Percentiles rank a stretch among this genome's conserved stretches.
These are phyloP conservation scores for Indicator indicator DNA, from an alignment of 2,113 vertebrate species.

Conservation along the genomic window DNA sequence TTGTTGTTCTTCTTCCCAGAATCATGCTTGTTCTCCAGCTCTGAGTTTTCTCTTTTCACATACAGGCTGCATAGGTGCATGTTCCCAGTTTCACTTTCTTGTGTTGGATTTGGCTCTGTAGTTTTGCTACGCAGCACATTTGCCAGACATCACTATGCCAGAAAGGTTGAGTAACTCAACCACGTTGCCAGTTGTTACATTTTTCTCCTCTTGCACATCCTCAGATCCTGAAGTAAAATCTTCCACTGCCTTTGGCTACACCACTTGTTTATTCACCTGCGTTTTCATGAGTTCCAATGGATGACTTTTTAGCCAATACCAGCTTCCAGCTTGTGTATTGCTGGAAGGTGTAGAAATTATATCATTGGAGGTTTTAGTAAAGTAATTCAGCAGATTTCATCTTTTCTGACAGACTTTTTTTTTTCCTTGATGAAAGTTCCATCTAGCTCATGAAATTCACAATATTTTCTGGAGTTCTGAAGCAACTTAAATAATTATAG, in stretches of 20 bases:
- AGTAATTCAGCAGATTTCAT: not conserved
- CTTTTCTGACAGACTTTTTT: not conserved
- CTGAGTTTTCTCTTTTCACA: not conserved
- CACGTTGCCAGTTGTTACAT: not conserved
- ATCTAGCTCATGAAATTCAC: not conserved
- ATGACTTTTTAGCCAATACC: not conserved
- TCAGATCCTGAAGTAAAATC: not conserved
- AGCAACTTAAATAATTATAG: not conserved
- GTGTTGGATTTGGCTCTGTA: not conserved
- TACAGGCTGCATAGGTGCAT: rapidly evolving
- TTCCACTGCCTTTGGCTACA: not conserved
- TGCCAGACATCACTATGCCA: not conserved
- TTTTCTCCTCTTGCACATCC: not conserved
- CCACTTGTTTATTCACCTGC: not conserved
- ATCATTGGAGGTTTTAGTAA: not conserved
- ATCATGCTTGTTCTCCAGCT: not conserved
- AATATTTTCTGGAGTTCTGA: not conserved
- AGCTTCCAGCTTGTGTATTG: not conserved
- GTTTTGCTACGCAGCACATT: not conserved
- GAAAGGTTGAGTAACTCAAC: not conserved
- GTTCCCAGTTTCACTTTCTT: not conserved
- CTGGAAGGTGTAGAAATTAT: not conserved
- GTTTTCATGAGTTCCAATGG: not conserved
- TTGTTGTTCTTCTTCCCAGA: not conserved
- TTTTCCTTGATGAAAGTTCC: not conserved